Percentiles rank a stretch among this genome's conserved stretches.
These are phyloP conservation scores for Ecliptopera silaceata DNA, from an alignment of 2,888 invertebrate species.

Conservation along the genomic window DNA sequence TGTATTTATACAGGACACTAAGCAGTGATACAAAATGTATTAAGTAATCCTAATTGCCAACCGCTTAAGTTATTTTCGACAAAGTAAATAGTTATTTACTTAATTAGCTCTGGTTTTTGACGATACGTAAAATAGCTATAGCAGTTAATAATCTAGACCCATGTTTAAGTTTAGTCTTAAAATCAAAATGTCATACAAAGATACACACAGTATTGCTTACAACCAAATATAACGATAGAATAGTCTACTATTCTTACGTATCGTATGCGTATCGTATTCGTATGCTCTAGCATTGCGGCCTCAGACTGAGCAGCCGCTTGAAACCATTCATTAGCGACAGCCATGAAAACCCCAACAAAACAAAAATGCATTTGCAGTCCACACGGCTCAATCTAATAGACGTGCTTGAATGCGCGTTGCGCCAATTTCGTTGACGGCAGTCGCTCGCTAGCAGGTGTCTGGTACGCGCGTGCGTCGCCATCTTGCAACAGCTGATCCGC, in stretches of 20 bases:
- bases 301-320: neutral
- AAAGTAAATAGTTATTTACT: too few relatives aligned
- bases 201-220: neutral
- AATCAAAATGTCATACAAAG: too few relatives aligned
- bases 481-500: constrained; percentile 68
- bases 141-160: too few relatives aligned
- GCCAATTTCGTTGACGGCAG: constrained; percentile 76
- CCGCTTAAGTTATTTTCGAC: too few relatives aligned
- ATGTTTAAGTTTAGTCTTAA: too few relatives aligned
- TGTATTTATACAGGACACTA: constrained; percentile 30
- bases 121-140: too few relatives aligned
- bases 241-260: too few relatives aligned
- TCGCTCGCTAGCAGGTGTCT: constrained; percentile 79
- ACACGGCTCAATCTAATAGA: constrained; percentile 59
- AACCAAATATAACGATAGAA: neutral
- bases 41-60: too few relatives aligned
- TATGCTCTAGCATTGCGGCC: neutral
- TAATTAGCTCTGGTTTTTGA: too few relatives aligned
- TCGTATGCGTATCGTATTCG: too few relatives aligned
- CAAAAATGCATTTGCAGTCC: constrained; percentile 49
- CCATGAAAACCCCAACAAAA: constrained; percentile 39
- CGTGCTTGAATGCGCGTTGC: constrained; percentile 65
- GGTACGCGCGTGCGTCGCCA: constrained; percentile 73
- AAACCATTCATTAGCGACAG: constrained; percentile 29
- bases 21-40: too few relatives aligned